Percentiles rank a stretch among this genome's conserved stretches.
These are phyloP conservation scores for Euspilapteryx auroguttella DNA, from an alignment of 2,888 invertebrate species.

Conservation along the genomic window DNA sequence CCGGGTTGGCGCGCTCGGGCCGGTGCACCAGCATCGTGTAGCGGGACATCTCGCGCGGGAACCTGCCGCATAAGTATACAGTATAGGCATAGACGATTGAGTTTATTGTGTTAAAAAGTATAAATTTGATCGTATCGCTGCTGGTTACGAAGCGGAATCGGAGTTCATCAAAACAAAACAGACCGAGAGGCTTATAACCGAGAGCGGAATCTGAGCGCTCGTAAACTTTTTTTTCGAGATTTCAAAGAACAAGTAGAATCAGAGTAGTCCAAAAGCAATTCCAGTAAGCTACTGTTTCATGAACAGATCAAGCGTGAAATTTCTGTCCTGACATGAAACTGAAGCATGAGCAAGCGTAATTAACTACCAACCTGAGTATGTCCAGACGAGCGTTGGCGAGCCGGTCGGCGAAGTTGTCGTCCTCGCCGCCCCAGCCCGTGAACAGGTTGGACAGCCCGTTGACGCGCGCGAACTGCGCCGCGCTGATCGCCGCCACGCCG, in stretches of 20 bases:
- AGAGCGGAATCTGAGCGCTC: too few relatives aligned
- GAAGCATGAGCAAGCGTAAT: not conserved
- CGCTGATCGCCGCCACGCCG: slow-evolving; percentile 32
- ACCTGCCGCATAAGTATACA: slow-evolving; percentile 14
- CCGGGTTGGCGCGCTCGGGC: slow-evolving; percentile 20
- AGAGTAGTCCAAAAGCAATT: too few relatives aligned
- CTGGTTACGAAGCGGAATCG: not conserved
- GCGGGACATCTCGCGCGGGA: slow-evolving; percentile 28
- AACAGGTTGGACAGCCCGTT: slow-evolving; percentile 45
- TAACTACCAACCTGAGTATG: too few relatives aligned
- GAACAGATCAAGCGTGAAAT: too few relatives aligned
- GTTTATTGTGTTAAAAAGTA: too few relatives aligned
- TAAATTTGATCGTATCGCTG: too few relatives aligned
- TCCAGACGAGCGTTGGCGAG: slow-evolving; percentile 13
- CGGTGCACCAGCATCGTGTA: slow-evolving; percentile 42
- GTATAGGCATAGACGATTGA: not conserved
- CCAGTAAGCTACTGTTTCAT: too few relatives aligned
- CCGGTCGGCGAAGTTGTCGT: slow-evolving; percentile 35
- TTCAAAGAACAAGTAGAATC: too few relatives aligned
- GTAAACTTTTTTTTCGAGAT: too few relatives aligned
- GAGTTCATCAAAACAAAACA: too few relatives aligned
- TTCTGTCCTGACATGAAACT: too few relatives aligned
- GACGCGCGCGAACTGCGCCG: slow-evolving; percentile 24
- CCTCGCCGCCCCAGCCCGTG: slow-evolving; percentile 49
- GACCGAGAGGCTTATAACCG: too few relatives aligned